These are phyloP conservation scores for Holacanthus passer DNA, from an alignment of 2,113 vertebrate genomes.

Conservation along the genomic window DNA sequence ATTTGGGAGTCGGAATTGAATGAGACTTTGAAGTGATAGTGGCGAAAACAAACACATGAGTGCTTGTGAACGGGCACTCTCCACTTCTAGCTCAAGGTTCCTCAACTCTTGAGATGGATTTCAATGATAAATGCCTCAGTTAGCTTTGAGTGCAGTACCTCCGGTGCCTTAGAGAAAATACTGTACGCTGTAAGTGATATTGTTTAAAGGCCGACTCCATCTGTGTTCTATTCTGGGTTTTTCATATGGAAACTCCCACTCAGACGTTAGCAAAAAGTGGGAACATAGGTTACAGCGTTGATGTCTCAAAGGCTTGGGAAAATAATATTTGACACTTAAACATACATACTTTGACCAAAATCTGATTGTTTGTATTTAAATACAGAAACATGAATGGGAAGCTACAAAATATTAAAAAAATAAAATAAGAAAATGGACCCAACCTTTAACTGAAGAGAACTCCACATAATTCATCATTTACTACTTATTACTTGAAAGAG, in stretches of 20 bases:
- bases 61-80: constrained; percentile 60
- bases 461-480: background rate
- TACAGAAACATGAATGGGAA: too few relatives aligned
- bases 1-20: constrained; percentile 70
- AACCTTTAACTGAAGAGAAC: constrained; percentile 28
- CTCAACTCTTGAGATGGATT: constrained; percentile 56
- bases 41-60: constrained; percentile 66
- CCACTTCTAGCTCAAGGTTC: constrained; percentile 70
- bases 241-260: too few relatives aligned
- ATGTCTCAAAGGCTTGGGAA: too few relatives aligned
- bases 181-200: background rate
- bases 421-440: too few relatives aligned
- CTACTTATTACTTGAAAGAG: constrained; percentile 20
- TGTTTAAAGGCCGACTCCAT: too few relatives aligned
- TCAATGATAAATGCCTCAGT: constrained; percentile 51
- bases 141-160: constrained; percentile 52
- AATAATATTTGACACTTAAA: too few relatives aligned
- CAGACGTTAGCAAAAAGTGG: too few relatives aligned
- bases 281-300: too few relatives aligned
- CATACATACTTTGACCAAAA: too few relatives aligned
- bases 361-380: too few relatives aligned
- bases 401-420: too few relatives aligned
- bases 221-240: too few relatives aligned
- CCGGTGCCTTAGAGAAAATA: constrained; percentile 39
- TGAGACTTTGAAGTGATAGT: constrained; percentile 71